Percentiles rank a stretch among this genome's conserved stretches.
phyloP scores from a whole-genome alignment of 2,888 invertebrate genomes.

The Rotaria sp. region DNA sequence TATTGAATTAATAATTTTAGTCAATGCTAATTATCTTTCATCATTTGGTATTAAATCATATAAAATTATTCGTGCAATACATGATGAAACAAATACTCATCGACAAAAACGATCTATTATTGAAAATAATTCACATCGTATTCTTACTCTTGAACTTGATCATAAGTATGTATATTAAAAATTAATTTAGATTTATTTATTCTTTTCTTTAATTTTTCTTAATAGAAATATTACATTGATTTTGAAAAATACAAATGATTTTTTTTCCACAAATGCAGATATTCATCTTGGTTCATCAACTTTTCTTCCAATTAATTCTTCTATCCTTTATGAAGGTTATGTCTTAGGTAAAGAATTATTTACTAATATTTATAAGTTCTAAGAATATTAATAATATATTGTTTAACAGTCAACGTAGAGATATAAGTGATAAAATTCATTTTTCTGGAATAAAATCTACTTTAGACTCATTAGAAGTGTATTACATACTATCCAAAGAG shows the following conservation, averaged over 20 bases:
- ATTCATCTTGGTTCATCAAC: not conserved
- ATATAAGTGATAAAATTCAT: no score
- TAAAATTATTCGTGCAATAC: not conserved
- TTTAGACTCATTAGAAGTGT: no score
- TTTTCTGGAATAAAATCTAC: no score
- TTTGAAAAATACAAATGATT: not conserved
- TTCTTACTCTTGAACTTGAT: not conserved
- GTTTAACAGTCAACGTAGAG: no score
- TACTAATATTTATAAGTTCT: no score
- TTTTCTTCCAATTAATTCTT: constrained; percentile 5
- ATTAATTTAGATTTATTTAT: not conserved
- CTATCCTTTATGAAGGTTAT: constrained; percentile 1
- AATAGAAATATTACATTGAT: constrained; percentile 11
- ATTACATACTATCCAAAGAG: no score
- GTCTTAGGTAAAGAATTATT: constrained; percentile 8
- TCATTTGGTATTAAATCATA: not conserved
- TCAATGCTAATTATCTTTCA: not conserved
- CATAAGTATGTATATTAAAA: not conserved
- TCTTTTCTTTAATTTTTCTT: not conserved
- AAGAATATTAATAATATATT: no score
- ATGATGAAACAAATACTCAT: not conserved
- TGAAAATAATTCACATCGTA: not conserved
- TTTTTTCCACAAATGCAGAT: not conserved
- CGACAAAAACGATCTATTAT: not conserved
- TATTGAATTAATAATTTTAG: not conserved